A percentile compares a stretch with the other conserved stretches of the same genome.
phyloP scores from a whole-genome alignment of 1,140 invertebrate genomes.

The Drosophila varians region DNA sequence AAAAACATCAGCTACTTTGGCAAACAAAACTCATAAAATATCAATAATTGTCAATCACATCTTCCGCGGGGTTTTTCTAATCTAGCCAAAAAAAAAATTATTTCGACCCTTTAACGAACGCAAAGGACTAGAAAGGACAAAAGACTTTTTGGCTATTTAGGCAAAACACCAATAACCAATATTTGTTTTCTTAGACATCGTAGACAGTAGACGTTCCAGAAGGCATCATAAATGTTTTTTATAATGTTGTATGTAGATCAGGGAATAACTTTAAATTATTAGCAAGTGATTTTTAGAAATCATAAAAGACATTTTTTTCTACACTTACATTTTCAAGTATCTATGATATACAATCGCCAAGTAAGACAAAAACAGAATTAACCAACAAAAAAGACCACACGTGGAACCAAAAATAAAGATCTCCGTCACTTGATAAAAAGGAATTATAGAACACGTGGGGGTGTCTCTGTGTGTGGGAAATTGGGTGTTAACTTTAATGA shows the following conservation, averaged over 20 bases:
- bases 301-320: too few species aligned
- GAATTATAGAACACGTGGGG: constrained; percentile 36
- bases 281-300: too few species aligned
- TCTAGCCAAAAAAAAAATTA: background rate
- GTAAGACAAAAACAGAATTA: constrained; percentile 23
- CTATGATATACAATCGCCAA: background rate
- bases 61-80: constrained; percentile 9
- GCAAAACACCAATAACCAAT: too few species aligned
- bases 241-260: too few species aligned
- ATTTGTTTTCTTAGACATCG: too few species aligned
- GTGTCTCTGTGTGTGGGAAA: constrained; percentile 4
- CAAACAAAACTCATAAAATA: constrained; percentile 54
- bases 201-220: too few species aligned
- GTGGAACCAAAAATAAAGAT: constrained; percentile 50
- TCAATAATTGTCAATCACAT: constrained; percentile 69
- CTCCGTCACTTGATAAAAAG: constrained; percentile 51
- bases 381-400: background rate
- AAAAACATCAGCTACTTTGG: constrained; percentile 39
- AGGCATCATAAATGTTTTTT: too few species aligned
- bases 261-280: too few species aligned
- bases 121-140: too few species aligned
- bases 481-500: constrained; percentile 12
- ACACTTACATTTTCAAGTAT: background rate
- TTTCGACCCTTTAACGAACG: constrained; percentile 18
- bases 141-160: too few species aligned